Evolutionary conservation across 2,113 vertebrate genomes (phyloP).

Genomic region (Rhegmatorhina hoffmannsi): DNA sequence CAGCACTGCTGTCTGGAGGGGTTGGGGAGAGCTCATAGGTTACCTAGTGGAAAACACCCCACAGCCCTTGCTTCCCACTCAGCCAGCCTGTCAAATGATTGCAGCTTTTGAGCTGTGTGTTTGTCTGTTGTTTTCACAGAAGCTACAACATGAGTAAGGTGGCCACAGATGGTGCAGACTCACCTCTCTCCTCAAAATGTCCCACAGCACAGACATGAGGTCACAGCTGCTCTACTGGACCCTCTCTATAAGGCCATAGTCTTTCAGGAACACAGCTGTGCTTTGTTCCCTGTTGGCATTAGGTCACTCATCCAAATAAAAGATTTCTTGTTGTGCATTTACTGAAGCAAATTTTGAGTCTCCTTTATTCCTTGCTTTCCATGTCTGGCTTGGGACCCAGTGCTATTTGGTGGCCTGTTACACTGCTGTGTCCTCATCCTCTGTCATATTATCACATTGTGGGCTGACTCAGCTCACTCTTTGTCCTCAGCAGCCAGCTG

Average conservation of each 20-base stretch:
- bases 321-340: slow-evolving; percentile 1
- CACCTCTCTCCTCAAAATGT: background rate
- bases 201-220: fast-evolving
- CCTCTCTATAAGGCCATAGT: background rate
- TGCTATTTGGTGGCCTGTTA: background rate
- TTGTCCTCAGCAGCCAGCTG: background rate
- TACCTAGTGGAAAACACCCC: background rate
- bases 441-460: fast-evolving
- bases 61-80: background rate
- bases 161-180: background rate
- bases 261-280: background rate
- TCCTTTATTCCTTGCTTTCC: background rate
- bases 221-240: background rate
- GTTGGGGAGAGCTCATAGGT: background rate
- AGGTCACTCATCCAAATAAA: background rate
- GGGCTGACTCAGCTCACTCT: background rate
- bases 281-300: background rate
- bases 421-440: background rate
- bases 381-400: background rate
- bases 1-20: background rate
- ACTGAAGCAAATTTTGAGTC: background rate
- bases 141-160: background rate
- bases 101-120: background rate
- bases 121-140: fast-evolving
- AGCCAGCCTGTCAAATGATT: background rate